These are phyloP conservation scores for Phataginus tricuspis DNA, from an alignment of 2,797 vertebrate species.

Conservation along the genomic window DNA sequence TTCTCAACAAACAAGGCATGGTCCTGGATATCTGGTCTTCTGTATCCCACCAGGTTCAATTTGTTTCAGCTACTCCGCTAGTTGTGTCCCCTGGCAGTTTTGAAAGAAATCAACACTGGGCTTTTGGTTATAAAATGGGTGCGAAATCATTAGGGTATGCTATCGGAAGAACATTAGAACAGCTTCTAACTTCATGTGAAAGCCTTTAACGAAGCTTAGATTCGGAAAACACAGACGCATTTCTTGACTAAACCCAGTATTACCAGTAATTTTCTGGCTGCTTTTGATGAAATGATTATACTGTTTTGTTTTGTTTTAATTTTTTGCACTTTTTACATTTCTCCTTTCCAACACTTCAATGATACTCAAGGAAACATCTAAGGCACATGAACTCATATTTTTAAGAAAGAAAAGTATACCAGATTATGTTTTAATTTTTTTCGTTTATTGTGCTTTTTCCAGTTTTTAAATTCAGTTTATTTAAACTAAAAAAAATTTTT, in stretches of 20 bases:
- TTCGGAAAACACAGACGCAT: not conserved
- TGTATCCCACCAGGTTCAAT: not conserved
- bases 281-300: not conserved
- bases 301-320: not conserved
- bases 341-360: not conserved
- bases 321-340: not conserved
- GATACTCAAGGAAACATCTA: not conserved
- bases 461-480: not conserved
- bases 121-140: conserved; percentile 9
- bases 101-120: conserved; percentile 33
- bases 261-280: not conserved
- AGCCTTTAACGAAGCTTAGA: not conserved
- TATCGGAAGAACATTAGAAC: not conserved
- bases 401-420: not conserved
- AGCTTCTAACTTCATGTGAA: not conserved
- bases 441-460: not conserved
- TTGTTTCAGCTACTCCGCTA: not conserved
- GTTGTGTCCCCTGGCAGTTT: conserved; percentile 7
- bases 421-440: not conserved
- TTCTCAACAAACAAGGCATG: not conserved
- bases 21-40: not conserved
- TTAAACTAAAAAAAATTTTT: not conserved
- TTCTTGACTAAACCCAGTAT: not conserved
- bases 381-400: not conserved
- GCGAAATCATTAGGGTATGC: not conserved